Conservation (phyloP, 2,113 vertebrate species). For the Pardalotus punctatus region DNA sequence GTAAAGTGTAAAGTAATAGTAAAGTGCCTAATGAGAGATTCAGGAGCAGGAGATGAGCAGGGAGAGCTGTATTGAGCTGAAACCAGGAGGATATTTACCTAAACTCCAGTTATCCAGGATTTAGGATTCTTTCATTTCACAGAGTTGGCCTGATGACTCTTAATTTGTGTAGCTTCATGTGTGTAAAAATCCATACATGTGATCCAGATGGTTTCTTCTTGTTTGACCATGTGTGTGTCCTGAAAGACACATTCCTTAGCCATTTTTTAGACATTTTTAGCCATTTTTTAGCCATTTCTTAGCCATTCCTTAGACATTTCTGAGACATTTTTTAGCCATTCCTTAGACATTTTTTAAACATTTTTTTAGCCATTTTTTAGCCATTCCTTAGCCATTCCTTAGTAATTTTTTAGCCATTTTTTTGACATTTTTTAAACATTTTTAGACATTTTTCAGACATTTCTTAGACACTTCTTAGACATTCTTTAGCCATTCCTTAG, state of each 20-base stretch:
- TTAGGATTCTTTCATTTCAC: neutral
- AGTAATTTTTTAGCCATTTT: too few relatives aligned
- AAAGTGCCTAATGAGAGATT: neutral
- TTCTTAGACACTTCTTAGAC: too few relatives aligned
- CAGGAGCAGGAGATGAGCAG: neutral
- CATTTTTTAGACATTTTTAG: too few relatives aligned
- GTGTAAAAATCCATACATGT: neutral
- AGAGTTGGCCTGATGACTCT: neutral
- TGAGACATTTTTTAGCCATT: too few relatives aligned
- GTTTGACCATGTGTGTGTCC: neutral
- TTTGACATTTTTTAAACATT: too few relatives aligned
- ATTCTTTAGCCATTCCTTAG: too few relatives aligned
- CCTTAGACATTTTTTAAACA: too few relatives aligned
- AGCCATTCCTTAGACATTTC: neutral
- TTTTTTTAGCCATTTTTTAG: too few relatives aligned
- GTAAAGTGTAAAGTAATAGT: neutral
- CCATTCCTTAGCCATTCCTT: too few relatives aligned
- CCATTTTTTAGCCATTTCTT: too few relatives aligned
- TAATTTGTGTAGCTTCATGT: neutral
- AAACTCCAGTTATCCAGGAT: neutral
- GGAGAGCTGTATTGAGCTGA: neutral
- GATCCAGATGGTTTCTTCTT: neutral
- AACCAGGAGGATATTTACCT: neutral
- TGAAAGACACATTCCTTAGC: neutral
- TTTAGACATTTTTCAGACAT: too few relatives aligned